Evolutionary conservation across 2,888 invertebrate genomes (phyloP), one percentile per base, ranked within the genome.

Genomic region (Automeris io): DNA sequence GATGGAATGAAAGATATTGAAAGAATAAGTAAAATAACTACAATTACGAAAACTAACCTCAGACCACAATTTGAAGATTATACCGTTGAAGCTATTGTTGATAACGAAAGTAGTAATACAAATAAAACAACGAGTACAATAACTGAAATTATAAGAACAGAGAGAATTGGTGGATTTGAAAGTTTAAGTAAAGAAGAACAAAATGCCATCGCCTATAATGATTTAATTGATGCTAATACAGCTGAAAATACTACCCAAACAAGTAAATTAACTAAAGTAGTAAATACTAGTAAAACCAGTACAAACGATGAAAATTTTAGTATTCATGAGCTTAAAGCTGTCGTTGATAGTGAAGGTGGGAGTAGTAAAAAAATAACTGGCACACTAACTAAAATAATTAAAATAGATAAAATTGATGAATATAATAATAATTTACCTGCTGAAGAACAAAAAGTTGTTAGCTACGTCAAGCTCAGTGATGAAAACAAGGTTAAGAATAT

Each of bases 191-290:
- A 13, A 12, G 11, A 13, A 26, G 5, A 12, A 12, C 8, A 16
- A 29, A 7, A 16, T 9, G 5, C n/a, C n/a, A n/a, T n/a, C n/a
- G n/a, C n/a, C n/a, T n/a, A 29, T 16, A 16, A 8, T 16, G 16
- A 16, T 16, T 2, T n/a, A 5, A 16, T n/a, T 29, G 16, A 29
- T n/a, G n/a, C n/a, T 2, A 29, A 16, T 16, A 19, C 6, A 19
- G 6, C 4, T 19, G 12, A 5, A 23, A 23, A 34, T n/a, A 12
- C 6, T 5, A 12, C 2, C 21, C 22, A 16, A 34, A 34, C 6
- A 23, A 34, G 34, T 44, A 24, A 39, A 33, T 33, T 29, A 16
- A 42, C 41, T 4, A 33, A 45, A 35, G 9, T 33, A 8, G 33
- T 38, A 8, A 33, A 25, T 13, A 40, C 8, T 13, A 11, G 19